Conservation (phyloP, 2,113 vertebrate species). For the Gasterosteus aculeatus region DNA sequence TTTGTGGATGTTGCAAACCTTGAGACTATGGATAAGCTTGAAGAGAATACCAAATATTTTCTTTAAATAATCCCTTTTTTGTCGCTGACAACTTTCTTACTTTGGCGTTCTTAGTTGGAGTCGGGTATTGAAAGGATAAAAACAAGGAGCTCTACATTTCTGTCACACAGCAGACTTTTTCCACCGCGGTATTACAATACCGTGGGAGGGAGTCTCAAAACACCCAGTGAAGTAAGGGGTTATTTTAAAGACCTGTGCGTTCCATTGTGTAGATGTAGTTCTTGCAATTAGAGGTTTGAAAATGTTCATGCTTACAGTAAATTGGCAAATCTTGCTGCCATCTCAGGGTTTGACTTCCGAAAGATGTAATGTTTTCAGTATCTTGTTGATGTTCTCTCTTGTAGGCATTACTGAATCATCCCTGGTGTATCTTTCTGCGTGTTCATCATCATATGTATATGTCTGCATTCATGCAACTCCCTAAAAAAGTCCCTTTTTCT, state of each 20-base stretch:
- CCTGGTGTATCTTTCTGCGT: neutral
- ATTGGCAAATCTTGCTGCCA: neutral
- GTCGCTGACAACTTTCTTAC: neutral
- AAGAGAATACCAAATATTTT: neutral
- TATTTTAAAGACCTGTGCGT: constrained; percentile 1
- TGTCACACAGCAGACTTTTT: constrained; percentile 17
- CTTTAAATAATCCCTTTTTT: neutral
- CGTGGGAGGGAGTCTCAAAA: constrained; percentile 22
- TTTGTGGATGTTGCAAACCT: neutral
- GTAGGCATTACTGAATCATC: neutral
- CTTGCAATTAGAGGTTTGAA: constrained; percentile 8
- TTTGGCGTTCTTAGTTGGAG: neutral
- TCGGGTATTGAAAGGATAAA: constrained; percentile 1
- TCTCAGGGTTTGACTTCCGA: neutral
- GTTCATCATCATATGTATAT: neutral
- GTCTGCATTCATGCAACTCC: no score
- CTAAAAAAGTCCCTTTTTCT: neutral
- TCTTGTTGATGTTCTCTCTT: neutral
- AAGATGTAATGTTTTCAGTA: neutral
- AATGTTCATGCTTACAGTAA: neutral
- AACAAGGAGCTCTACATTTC: constrained; percentile 23
- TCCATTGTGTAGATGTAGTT: neutral
- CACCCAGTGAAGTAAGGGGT: constrained; percentile 16
- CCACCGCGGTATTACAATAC: constrained; percentile 1
- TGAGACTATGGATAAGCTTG: neutral